phyloP scores from a whole-genome alignment of 92 coral and sea anemone species.

The Meandrina meandrites region DNA sequence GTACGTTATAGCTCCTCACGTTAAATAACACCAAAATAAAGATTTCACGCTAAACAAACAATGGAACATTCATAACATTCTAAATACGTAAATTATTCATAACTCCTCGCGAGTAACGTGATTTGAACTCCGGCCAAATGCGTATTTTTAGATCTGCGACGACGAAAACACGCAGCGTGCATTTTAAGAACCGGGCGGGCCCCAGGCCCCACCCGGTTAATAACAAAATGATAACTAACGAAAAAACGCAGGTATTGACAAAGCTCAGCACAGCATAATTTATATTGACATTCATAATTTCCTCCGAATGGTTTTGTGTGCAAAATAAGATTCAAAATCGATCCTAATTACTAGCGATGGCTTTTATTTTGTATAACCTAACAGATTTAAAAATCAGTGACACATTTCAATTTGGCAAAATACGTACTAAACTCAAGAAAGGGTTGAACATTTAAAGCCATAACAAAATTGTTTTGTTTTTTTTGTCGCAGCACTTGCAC shows the following conservation, averaged over 20 bases:
- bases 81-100: too few species aligned
- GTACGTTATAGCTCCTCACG: too few species aligned
- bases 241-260: not conserved
- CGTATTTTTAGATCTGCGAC: too few species aligned
- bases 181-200: too few species aligned
- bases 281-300: too few species aligned
- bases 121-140: too few species aligned
- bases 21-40: too few species aligned
- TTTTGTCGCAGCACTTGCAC: not conserved
- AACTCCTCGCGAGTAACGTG: too few species aligned
- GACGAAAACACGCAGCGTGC: too few species aligned
- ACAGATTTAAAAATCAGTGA: not conserved
- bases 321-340: not conserved
- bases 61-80: too few species aligned
- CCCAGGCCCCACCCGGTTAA: too few species aligned
- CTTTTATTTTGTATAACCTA: not conserved
- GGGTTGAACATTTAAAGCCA: not conserved
- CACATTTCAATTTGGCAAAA: not conserved
- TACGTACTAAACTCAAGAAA: not conserved
- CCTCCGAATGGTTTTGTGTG: not conserved
- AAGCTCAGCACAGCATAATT: not conserved
- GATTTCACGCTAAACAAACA: too few species aligned
- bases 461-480: not conserved
- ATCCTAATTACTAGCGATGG: not conserved
- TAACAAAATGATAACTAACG: not conserved